Conservation (phyloP, 2,888 invertebrate genomes). For the Clusia tigrina region DNA sequence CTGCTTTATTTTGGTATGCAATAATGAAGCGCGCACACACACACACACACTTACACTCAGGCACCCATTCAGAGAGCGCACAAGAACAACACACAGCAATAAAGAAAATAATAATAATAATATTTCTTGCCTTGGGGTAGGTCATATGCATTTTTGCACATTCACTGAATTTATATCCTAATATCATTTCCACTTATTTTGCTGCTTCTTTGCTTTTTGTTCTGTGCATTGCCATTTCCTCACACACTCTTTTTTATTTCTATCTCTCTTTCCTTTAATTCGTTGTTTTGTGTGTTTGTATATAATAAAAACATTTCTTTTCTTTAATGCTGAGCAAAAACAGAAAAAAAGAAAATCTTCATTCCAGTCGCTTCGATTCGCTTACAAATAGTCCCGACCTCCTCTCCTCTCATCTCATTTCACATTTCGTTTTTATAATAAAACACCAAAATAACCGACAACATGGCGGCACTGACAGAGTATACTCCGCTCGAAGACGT, state of each 20-base stretch:
- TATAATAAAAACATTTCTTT: neutral
- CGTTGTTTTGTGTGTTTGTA: neutral
- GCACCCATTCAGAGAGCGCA: slow-evolving; percentile 25
- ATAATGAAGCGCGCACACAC: slow-evolving; percentile 41
- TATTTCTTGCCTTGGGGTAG: slow-evolving; percentile 59
- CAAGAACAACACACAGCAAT: slow-evolving; percentile 24
- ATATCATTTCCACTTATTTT: neutral
- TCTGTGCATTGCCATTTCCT: neutral
- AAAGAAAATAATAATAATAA: slow-evolving; percentile 47
- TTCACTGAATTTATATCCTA: neutral
- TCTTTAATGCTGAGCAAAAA: neutral
- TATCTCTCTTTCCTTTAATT: neutral
- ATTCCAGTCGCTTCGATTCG: neutral
- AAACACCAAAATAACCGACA: slow-evolving; percentile 9
- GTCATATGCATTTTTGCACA: slow-evolving; percentile 46
- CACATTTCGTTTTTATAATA: slow-evolving; percentile 1
- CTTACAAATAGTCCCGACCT: neutral
- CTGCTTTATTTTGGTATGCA: slow-evolving; percentile 44
- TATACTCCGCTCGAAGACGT: neutral
- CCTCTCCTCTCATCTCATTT: neutral
- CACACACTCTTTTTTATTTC: neutral
- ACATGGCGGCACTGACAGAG: slow-evolving; percentile 14
- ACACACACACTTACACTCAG: slow-evolving; percentile 17
- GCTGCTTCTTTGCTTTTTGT: neutral
- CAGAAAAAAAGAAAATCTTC: neutral